Conservation (phyloP, 2,888 invertebrate species). For the Polyommatus iphigenia region DNA sequence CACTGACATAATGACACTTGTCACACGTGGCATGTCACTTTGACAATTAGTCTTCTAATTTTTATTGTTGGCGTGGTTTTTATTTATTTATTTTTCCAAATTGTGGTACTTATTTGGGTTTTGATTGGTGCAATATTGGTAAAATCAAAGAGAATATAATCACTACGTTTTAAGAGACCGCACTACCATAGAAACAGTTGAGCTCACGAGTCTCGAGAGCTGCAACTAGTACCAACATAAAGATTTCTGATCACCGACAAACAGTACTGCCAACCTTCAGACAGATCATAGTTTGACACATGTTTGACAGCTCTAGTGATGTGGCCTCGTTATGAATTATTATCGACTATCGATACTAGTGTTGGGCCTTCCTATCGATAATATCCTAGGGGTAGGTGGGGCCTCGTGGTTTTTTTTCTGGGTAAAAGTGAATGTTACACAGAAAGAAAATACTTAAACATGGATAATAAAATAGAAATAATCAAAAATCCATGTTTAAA, state of each 20-base stretch:
- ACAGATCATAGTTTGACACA: too few species aligned
- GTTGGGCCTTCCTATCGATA: neutral
- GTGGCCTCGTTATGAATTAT: too few species aligned
- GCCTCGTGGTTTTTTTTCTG: neutral
- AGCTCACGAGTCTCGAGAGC: neutral
- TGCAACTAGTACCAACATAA: neutral
- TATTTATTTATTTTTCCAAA: too few species aligned
- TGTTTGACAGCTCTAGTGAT: neutral
- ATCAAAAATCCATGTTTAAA: too few species aligned
- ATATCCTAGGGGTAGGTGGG: neutral
- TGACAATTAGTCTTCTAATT: too few species aligned
- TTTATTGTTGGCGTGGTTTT: too few species aligned
- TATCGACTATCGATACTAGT: neutral
- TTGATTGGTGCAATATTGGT: too few species aligned
- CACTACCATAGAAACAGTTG: neutral
- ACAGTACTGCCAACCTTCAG: neutral
- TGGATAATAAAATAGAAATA: neutral
- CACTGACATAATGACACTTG: too few species aligned
- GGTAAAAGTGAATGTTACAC: neutral
- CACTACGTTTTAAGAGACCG: too few species aligned
- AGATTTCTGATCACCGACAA: conserved; percentile 3
- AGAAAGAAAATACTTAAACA: conserved; percentile 4
- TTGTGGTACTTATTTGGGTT: too few species aligned
- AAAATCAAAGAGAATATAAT: too few species aligned
- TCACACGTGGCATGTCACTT: too few species aligned